Evolutionary conservation across 2,888 invertebrate species (phyloP), one percentile per base, ranked within the genome.

Genomic region (Coremacera marginata): DNA sequence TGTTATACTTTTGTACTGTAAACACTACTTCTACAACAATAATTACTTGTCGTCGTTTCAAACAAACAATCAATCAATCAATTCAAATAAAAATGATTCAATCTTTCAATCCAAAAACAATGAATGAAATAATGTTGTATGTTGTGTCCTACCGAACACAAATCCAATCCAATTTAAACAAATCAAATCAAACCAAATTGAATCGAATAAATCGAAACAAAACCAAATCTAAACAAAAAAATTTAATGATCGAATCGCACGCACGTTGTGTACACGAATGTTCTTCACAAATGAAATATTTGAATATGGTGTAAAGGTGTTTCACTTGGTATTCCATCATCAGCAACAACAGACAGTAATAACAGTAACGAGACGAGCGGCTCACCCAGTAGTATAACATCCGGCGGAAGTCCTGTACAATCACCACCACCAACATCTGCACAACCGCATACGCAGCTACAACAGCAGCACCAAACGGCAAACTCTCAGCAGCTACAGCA

Each of bases 271-370:
- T 27, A 63, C 60, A 63, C 73, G 70, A 74, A 63, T 55, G 73
- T 77, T 62, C 63, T 74, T 70, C 55, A 11, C 68, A 70, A 70
- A 75, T 77, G 78, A 78, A 44, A 72, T 78, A 79, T 74, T 77
- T 76, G 67, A 67, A 22, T 67, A 67, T 44, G 44, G n/a, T 67
- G 71, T 83, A 84, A 84, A 84, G 83, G 83, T 85, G 83, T 84
- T 81, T 84, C 82, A 82, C 81, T 85, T 84, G 84, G 84, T 83
- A 86, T 86, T 84, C 85, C 86, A 84, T 87, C 86, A 81, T 84
- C 94, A 27, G 95, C 95, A 74, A 95, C 95, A 82, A 95, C 95
- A 76, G 95, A 95, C 88, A 95, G 95, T 88, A 94, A 94, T 86
- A 93, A 94, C 88, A 93, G 94, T 87, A 95, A 95, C 88, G 95